phyloP scores from a whole-genome alignment of 2,888 invertebrate species.

The Carterocephalus palaemon region DNA sequence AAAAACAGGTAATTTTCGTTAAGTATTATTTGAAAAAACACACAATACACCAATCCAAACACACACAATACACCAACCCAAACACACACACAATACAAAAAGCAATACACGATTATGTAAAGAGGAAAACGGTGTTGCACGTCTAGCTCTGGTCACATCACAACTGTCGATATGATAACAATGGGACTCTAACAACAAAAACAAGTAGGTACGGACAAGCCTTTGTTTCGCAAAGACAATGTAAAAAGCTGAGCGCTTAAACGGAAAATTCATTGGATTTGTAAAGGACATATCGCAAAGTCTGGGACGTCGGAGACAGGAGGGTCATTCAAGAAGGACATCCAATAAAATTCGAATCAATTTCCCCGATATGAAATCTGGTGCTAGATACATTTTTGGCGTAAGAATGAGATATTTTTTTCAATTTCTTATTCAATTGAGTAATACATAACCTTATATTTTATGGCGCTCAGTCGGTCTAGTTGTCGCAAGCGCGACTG shows the following conservation, averaged over 20 bases:
- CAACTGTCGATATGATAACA: conserved; percentile 56
- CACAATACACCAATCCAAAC: no score
- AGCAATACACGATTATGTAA: no score
- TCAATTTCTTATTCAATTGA: no score
- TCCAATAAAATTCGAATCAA: not conserved
- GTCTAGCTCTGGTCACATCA: conserved; percentile 38
- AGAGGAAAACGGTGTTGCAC: conserved; percentile 4
- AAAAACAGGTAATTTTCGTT: no score
- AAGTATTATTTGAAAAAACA: no score
- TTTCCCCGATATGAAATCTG: not conserved
- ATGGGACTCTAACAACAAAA: conserved; percentile 54
- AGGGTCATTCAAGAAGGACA: not conserved
- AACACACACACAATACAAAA: no score
- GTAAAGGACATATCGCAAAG: conserved; percentile 28
- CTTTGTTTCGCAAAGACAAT: conserved; percentile 62
- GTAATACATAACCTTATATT: no score
- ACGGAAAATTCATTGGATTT: conserved; percentile 33
- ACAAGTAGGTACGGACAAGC: conserved; percentile 44
- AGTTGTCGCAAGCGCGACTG: no score
- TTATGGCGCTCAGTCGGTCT: no score
- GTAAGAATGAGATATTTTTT: no score
- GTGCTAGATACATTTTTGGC: not conserved
- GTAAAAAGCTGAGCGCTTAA: conserved; percentile 53
- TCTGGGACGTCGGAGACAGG: not conserved
- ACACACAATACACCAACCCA: no score